These are phyloP conservation scores for Loxodonta africana DNA, from an alignment of 2,113 vertebrate genomes.

Conservation along the genomic window DNA sequence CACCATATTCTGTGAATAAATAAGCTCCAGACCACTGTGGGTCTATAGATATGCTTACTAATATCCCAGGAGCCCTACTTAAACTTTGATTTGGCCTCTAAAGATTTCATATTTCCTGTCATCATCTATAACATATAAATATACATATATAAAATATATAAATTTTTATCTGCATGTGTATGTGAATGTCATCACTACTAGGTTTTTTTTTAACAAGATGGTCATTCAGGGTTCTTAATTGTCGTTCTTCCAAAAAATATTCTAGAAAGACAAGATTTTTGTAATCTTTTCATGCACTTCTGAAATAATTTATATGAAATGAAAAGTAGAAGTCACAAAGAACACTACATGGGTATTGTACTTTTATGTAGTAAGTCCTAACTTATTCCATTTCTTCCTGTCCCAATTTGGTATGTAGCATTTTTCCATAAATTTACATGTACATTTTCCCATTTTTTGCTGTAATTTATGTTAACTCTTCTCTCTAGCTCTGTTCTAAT, in stretches of 20 bases:
- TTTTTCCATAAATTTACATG: background rate
- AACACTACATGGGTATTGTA: background rate
- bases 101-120: background rate
- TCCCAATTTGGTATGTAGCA: background rate
- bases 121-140: background rate
- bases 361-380: background rate
- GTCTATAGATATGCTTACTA: background rate
- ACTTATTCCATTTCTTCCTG: background rate
- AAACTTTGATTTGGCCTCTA: background rate
- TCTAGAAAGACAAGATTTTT: background rate
- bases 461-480: too few relatives aligned
- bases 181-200: background rate
- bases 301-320: constrained; percentile 19
- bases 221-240: background rate
- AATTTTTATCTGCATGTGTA: too few relatives aligned
- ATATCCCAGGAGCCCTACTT: background rate
- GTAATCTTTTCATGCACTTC: background rate
- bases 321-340: background rate
- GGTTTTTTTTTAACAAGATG: background rate
- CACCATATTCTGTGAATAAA: background rate
- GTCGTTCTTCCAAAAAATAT: background rate
- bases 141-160: too few relatives aligned
- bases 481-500: background rate
- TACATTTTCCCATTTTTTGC: background rate
- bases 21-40: background rate